A percentile compares a stretch with the other conserved stretches of the same genome.
These are phyloP conservation scores for Leptosomus discolor DNA, from an alignment of 2,113 vertebrate genomes.

Conservation along the genomic window DNA sequence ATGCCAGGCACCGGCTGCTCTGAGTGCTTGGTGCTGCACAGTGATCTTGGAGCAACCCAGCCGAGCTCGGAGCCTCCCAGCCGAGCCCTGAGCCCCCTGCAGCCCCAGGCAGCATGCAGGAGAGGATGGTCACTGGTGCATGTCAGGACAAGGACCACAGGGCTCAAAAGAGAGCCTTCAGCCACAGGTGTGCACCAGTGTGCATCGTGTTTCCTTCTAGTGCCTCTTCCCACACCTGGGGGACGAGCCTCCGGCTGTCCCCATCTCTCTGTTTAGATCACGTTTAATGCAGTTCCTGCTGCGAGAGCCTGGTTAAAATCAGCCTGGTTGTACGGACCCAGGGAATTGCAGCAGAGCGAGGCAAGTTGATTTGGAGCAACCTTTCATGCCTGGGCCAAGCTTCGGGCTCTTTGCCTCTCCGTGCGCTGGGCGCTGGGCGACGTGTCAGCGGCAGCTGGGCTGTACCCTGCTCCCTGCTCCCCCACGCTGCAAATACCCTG, in stretches of 20 bases:
- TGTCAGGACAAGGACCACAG: background rate
- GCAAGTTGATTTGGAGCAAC: background rate
- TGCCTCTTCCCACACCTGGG: too few species aligned
- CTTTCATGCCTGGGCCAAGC: too few species aligned
- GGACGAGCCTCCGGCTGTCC: background rate
- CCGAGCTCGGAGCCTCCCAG: background rate
- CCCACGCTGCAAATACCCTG: background rate
- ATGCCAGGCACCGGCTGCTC: background rate
- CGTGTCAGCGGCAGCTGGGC: background rate
- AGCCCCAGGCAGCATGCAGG: too few species aligned
- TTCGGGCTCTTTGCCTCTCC: too few species aligned
- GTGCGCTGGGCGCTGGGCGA: too few species aligned
- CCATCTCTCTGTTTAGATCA: background rate
- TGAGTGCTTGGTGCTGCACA: background rate
- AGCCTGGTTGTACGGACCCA: background rate
- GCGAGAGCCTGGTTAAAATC: background rate
- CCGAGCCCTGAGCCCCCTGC: background rate
- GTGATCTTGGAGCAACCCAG: background rate
- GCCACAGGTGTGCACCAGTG: background rate
- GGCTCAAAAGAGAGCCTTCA: background rate
- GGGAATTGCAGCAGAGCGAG: background rate
- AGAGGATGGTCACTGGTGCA: too few species aligned
- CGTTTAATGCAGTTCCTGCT: background rate
- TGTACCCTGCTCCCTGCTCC: background rate
- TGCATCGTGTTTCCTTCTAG: background rate